A percentile compares a stretch with the other conserved stretches of the same genome.
These are phyloP conservation scores for Alectoris magna DNA, from an alignment of 2,797 vertebrate species.

Conservation along the genomic window DNA sequence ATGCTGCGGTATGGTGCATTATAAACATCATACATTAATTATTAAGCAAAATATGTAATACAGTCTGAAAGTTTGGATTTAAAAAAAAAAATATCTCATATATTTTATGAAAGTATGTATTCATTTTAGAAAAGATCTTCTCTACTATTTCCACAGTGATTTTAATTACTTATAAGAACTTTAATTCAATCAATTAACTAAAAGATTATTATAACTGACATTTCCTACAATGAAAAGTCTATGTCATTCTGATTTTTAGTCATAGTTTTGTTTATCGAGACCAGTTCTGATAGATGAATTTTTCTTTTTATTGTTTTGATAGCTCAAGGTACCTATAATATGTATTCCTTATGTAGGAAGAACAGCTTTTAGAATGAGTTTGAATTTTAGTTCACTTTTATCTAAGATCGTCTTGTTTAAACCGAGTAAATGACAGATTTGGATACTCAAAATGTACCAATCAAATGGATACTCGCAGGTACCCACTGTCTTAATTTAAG, in stretches of 20 bases:
- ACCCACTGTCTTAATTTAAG: neutral
- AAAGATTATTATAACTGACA: neutral
- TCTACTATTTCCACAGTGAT: neutral
- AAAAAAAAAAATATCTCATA: neutral
- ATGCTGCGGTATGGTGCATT: neutral
- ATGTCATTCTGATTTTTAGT: neutral
- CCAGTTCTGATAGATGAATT: neutral
- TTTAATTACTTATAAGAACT: neutral
- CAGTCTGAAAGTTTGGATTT: neutral
- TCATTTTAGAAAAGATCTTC: neutral
- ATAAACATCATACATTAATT: neutral
- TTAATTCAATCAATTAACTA: neutral
- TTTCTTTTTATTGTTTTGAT: neutral
- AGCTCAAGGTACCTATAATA: neutral
- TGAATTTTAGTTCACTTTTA: neutral
- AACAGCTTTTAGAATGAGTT: neutral
- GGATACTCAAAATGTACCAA: neutral
- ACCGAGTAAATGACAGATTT: neutral
- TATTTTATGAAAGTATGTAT: neutral
- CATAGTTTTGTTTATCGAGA: neutral
- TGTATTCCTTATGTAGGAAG: neutral
- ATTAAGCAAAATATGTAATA: neutral
- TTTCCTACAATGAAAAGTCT: neutral
- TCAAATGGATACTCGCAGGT: too few species aligned
- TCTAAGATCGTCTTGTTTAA: neutral